A percentile compares a stretch with the other conserved stretches of the same genome.
Conservation (phyloP, 2,888 invertebrate genomes). For the Sesia bembeciformis region DNA sequence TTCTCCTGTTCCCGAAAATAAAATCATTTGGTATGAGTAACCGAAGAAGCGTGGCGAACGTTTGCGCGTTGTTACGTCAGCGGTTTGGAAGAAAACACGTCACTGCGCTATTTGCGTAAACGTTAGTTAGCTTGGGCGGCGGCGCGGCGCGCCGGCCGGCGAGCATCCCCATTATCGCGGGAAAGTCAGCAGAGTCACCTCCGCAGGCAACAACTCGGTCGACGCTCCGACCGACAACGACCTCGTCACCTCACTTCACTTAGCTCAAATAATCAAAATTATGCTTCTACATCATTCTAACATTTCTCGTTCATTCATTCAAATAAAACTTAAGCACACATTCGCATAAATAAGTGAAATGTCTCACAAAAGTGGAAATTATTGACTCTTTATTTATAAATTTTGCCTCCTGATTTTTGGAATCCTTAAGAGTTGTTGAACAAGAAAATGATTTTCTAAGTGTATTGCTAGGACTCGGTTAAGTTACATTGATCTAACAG, state of each 20-base stretch:
- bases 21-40: constrained; percentile 1
- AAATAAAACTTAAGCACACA: too few relatives aligned
- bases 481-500: too few relatives aligned
- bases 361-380: too few relatives aligned
- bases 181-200: constrained; percentile 37
- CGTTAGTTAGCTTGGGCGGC: constrained; percentile 3
- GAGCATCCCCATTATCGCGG: constrained; percentile 19
- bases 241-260: background rate
- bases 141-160: constrained; percentile 11
- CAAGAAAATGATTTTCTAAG: too few relatives aligned
- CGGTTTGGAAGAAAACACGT: constrained; percentile 25
- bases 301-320: too few relatives aligned
- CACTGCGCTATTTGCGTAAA: constrained; percentile 18
- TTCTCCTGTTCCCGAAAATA: constrained; percentile 5
- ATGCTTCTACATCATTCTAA: background rate
- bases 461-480: too few relatives aligned
- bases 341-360: too few relatives aligned
- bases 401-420: too few relatives aligned
- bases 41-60: constrained; percentile 1
- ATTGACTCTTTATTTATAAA: too few relatives aligned
- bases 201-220: constrained; percentile 9
- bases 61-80: constrained; percentile 17
- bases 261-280: background rate
- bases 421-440: too few relatives aligned
- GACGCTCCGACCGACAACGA: constrained; percentile 19